Conservation (phyloP, 2,797 vertebrate species). For the Pseudomugil tenellus region DNA sequence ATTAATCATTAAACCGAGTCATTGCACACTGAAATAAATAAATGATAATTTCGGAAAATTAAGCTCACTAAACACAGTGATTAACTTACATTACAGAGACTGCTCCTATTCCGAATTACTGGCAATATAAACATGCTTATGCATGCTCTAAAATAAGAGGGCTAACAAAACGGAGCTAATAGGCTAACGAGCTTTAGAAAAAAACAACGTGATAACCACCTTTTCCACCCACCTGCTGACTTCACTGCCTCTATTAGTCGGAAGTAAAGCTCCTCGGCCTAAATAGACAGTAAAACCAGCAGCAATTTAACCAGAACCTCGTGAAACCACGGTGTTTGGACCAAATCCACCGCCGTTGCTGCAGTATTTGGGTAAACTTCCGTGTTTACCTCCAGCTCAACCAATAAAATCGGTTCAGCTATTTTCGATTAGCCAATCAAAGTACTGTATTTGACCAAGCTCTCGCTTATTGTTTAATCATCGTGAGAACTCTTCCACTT, state of each 20-base stretch:
- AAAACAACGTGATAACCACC: fast-evolving
- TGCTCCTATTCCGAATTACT: too few relatives aligned
- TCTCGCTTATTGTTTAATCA: fast-evolving
- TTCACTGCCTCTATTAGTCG: fast-evolving
- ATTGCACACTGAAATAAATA: too few relatives aligned
- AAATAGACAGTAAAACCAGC: fast-evolving
- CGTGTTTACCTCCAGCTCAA: constrained; percentile 34
- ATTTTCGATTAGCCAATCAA: constrained; percentile 23
- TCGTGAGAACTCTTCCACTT: constrained; percentile 19
- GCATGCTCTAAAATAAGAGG: background rate
- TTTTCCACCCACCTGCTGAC: background rate
- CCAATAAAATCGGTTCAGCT: constrained; percentile 31
- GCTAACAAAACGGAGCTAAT: constrained; percentile 8
- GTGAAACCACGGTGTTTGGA: background rate
- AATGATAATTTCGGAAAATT: too few relatives aligned
- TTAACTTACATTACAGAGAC: too few relatives aligned
- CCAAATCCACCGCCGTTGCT: background rate
- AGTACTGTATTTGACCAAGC: fast-evolving
- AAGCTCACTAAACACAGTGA: too few relatives aligned
- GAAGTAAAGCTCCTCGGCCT: fast-evolving
- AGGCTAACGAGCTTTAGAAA: background rate
- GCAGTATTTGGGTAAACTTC: background rate
- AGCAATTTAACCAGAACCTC: fast-evolving
- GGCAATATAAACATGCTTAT: too few relatives aligned
- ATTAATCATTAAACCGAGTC: too few relatives aligned